Conservation (phyloP, 2,888 invertebrate genomes). For the Thalpophila matura region DNA sequence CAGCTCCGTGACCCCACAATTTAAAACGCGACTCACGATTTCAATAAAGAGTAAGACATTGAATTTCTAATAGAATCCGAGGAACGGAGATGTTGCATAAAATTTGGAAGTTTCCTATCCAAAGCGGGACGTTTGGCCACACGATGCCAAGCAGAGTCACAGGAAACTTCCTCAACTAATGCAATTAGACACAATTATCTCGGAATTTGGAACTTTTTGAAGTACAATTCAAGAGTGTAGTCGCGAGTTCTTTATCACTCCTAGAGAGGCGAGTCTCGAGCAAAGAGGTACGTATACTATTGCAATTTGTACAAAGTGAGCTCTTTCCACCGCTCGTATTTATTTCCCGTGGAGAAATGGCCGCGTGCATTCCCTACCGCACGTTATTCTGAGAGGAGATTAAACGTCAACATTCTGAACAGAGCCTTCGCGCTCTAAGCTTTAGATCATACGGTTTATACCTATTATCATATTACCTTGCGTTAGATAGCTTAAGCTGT, state of each 20-base stretch:
- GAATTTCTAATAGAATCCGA: conserved; percentile 45
- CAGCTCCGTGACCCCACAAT: conserved; percentile 38
- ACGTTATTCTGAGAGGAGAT: conserved; percentile 69
- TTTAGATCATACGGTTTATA: conserved; percentile 55
- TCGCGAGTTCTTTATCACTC: conserved; percentile 67
- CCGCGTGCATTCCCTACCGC: conserved; percentile 64
- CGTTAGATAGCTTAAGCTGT: conserved; percentile 25
- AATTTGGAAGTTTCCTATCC: conserved; percentile 32
- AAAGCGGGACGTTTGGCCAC: conserved; percentile 36
- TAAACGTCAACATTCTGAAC: conserved; percentile 69
- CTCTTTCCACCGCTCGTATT: conserved; percentile 70
- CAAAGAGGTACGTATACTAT: conserved; percentile 59
- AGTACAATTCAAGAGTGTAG: conserved; percentile 61
- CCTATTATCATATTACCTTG: conserved; percentile 61
- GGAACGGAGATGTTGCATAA: conserved; percentile 31
- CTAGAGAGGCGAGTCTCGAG: conserved; percentile 63
- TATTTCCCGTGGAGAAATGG: conserved; percentile 73
- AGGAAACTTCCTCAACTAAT: conserved; percentile 61
- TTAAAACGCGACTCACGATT: conserved; percentile 39
- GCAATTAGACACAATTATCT: conserved; percentile 67
- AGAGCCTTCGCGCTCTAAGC: conserved; percentile 51
- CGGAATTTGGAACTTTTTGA: conserved; percentile 62
- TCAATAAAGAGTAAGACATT: conserved; percentile 56
- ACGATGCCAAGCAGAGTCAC: conserved; percentile 40
- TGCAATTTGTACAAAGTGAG: conserved; percentile 76